A percentile compares a stretch with the other conserved stretches of the same genome.
Evolutionary conservation across 2,113 vertebrate species (phyloP).

Genomic region (Anarhynchus alexandrinus): DNA sequence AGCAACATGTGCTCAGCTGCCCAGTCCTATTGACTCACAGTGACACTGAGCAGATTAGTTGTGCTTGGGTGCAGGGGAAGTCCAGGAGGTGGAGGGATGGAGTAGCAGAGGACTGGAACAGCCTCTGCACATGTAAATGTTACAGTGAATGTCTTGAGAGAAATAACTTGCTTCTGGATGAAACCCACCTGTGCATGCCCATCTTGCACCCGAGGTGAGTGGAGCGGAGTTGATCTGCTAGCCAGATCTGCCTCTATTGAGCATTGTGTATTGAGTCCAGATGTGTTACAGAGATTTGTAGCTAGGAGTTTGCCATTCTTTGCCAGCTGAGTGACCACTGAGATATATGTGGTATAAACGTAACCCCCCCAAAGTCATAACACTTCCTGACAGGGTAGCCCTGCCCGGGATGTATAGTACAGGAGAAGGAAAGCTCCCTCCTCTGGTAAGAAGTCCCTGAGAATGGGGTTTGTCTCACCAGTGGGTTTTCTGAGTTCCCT

Average conservation of each 20-base stretch:
- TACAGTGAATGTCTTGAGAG: not conserved
- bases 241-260: rapidly evolving
- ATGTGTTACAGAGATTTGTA: not conserved
- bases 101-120: not conserved
- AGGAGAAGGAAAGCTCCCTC: not conserved
- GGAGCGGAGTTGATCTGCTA: rapidly evolving
- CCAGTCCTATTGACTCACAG: rapidly evolving
- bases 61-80: not conserved
- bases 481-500: not conserved
- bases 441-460: not conserved
- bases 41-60: not conserved
- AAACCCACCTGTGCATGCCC: not conserved
- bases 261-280: not conserved
- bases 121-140: not conserved
- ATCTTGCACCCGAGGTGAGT: not conserved
- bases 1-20: not conserved
- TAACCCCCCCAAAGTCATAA: not conserved
- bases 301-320: not conserved
- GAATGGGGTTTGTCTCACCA: not conserved
- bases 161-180: not conserved
- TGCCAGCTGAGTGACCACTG: not conserved
- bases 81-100: not conserved
- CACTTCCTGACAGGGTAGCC: not conserved
- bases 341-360: not conserved
- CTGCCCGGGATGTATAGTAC: not conserved